A percentile compares a stretch with the other conserved stretches of the same genome.
Conservation (phyloP, 2,113 vertebrate species). For the Indicator indicator region DNA sequence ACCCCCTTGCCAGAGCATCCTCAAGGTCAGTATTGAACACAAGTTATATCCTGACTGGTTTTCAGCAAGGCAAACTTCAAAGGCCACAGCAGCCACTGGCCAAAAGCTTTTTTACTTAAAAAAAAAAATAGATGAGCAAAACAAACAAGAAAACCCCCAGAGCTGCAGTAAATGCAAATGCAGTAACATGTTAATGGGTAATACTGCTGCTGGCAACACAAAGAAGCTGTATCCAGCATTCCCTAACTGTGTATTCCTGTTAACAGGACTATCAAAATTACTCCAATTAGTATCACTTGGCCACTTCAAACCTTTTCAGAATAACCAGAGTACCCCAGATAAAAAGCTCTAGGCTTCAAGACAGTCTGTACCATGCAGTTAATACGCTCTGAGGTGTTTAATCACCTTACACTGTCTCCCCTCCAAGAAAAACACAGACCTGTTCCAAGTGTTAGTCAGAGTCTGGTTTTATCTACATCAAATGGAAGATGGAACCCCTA, state of each 20-base stretch:
- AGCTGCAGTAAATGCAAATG: neutral
- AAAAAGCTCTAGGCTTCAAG: neutral
- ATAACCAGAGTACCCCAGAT: neutral
- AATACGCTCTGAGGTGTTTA: neutral
- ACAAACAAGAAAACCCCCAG: neutral
- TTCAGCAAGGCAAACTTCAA: conserved; percentile 39
- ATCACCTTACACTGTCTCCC: neutral
- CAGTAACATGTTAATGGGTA: neutral
- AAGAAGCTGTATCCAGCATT: neutral
- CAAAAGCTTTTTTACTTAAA: neutral
- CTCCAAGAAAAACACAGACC: neutral
- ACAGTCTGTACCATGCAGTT: neutral
- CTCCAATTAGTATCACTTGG: conserved; percentile 3
- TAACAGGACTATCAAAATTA: conserved; percentile 18
- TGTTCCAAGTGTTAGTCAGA: conserved; percentile 5
- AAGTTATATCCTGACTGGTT: conserved; percentile 45
- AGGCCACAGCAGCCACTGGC: neutral
- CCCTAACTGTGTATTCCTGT: neutral
- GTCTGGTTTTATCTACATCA: neutral
- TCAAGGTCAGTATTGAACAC: conserved; percentile 15
- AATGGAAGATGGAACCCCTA: neutral
- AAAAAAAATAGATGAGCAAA: neutral
- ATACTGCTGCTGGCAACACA: neutral
- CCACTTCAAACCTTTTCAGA: neutral
- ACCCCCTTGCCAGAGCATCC: neutral